Base-by-base conservation (phyloP, 1,140 invertebrate species). In the Eupristina koningsbergeri region DNA sequence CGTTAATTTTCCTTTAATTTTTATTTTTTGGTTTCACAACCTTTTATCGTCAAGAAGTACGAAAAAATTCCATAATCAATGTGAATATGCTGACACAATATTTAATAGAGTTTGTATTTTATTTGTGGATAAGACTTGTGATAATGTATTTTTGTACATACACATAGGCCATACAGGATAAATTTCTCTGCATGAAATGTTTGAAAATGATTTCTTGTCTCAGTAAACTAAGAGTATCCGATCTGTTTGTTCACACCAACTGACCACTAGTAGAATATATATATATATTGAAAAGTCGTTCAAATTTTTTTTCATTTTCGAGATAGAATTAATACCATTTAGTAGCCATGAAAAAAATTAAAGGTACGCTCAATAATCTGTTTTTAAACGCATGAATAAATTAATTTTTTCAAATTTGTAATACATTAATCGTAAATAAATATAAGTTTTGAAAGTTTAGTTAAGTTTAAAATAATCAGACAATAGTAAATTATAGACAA, bases 321-420 rank as follows among this genome's bases (percentile, higher is more conserved):
- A 69, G 31, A 22, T 31, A 39, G 6, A 22, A 71, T 1, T 9
- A 31, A 71, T 5, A 41, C n/a, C 36, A 71, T 41, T 69, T 29
- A 39, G 19, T 71, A 71, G 36, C 7, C 1, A 71, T 71, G 67
- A 71, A 71, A 71, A 71, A 41, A 71, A 41, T 71, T 41, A 71
- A 71, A 71, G 67, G 67, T 71, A 71, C n/a, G 17, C 22, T 5
- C 15, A 69, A 67, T 13, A 34, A 67, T 11, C 8, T 50, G 17
- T 9, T 53, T 53, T 17, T 53, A 53, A 9, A 53, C n/a, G n/a
- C n/a, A n/a, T n/a, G n/a, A n/a, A n/a, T n/a, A n/a, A n/a, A n/a
- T n/a, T n/a, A n/a, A n/a, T n/a, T n/a, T n/a, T n/a, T n/a, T n/a
- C n/a, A n/a, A n/a, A n/a, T n/a, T n/a, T n/a, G n/a, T n/a, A n/a